Evolutionary conservation across 1,140 invertebrate species (phyloP).

Genomic region (Chlorops oryzae): DNA sequence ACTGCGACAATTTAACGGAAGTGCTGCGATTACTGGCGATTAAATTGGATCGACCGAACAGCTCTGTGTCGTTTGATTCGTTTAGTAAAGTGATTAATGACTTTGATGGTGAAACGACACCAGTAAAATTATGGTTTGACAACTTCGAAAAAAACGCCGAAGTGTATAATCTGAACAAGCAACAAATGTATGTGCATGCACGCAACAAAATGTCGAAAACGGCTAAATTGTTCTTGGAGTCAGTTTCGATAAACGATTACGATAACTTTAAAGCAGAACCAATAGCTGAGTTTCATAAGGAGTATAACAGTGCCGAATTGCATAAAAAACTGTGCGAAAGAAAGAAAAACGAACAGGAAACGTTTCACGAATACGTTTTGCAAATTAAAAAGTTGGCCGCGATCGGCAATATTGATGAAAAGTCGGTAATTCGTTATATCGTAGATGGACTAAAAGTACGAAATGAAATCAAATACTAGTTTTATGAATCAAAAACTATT

Average conservation of each 20-base stretch:
- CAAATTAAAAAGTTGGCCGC: too few relatives aligned
- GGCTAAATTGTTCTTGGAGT: conserved; percentile 4
- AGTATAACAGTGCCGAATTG: neutral
- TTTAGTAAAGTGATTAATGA: too few relatives aligned
- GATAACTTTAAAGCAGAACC: neutral
- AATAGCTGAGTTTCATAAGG: neutral
- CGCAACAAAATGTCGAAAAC: conserved; percentile 4
- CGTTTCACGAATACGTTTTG: conserved; percentile 1
- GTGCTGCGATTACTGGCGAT: too few relatives aligned
- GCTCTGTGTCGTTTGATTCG: too few relatives aligned
- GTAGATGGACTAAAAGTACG: too few relatives aligned
- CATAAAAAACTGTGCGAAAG: neutral
- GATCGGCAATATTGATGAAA: too few relatives aligned
- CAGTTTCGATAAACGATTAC: neutral
- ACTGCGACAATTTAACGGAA: too few relatives aligned
- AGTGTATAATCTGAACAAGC: too few relatives aligned
- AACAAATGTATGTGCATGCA: conserved; percentile 6
- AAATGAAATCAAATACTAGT: neutral
- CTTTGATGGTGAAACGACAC: too few relatives aligned
- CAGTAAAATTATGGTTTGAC: neutral
- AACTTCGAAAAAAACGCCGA: conserved; percentile 8
- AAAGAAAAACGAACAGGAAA: neutral
- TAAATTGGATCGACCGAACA: too few relatives aligned
- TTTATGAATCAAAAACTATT: too few relatives aligned
- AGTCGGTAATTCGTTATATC: too few relatives aligned